Evolutionary conservation across 2,888 invertebrate genomes (phyloP).

Genomic region (Tanypteryx hageni): DNA sequence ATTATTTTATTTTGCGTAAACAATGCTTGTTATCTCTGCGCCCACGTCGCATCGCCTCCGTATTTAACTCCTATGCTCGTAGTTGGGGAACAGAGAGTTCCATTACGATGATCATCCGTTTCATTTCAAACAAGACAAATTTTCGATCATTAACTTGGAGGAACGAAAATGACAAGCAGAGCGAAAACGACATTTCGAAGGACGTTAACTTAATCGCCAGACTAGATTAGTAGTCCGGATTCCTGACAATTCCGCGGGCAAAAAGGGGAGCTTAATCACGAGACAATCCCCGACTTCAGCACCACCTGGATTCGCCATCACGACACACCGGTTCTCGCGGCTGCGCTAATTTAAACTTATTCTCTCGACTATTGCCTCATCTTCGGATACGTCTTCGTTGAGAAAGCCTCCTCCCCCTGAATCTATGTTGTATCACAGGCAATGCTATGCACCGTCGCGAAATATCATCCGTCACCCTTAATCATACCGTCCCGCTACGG

Average conservation of each 20-base stretch:
- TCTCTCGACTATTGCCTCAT: neutral
- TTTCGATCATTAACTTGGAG: too few relatives aligned
- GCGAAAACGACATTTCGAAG: neutral
- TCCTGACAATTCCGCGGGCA: neutral
- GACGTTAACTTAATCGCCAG: neutral
- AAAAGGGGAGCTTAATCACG: neutral
- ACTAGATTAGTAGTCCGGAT: neutral
- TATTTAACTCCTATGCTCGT: too few relatives aligned
- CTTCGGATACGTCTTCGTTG: neutral
- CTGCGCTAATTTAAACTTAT: neutral
- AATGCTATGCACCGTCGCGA: neutral
- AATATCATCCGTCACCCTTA: conserved; percentile 15
- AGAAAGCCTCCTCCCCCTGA: neutral
- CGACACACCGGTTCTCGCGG: neutral
- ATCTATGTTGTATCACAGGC: too few relatives aligned
- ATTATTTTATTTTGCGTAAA: too few relatives aligned
- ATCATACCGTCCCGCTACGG: neutral
- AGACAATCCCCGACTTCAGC: neutral
- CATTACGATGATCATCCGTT: too few relatives aligned
- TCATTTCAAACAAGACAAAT: too few relatives aligned
- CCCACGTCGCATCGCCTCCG: too few relatives aligned
- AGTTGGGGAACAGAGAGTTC: too few relatives aligned
- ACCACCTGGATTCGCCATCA: neutral
- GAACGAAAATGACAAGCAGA: too few relatives aligned
- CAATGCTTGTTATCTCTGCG: too few relatives aligned